phyloP scores from a whole-genome alignment of 92 coral and sea anemone genomes.

The Phenganax stokvisi region DNA sequence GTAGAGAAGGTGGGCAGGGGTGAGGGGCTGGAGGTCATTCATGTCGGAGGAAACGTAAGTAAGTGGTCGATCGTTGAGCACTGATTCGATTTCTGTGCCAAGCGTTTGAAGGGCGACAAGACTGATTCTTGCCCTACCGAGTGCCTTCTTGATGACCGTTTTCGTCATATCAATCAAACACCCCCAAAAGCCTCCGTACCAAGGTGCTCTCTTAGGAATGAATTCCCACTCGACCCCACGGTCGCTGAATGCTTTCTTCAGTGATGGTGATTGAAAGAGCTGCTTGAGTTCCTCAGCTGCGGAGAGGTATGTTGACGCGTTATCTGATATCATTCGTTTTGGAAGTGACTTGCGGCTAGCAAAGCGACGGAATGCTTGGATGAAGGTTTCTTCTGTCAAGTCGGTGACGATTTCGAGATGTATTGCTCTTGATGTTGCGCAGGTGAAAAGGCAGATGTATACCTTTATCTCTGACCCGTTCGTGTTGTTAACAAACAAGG shows the following conservation, averaged over 20 bases:
- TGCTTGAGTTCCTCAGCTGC: background rate
- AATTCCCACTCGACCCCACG: constrained; percentile 33
- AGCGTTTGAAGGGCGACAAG: constrained; percentile 28
- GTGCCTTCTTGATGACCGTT: constrained; percentile 18
- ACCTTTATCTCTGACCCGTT: too few relatives aligned
- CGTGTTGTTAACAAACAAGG: too few relatives aligned
- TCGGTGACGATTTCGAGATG: constrained; percentile 51
- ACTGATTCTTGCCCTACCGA: constrained; percentile 15
- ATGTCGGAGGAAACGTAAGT: constrained; percentile 34
- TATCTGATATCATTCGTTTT: constrained; percentile 26
- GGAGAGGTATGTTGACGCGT: constrained; percentile 37
- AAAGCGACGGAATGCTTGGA: constrained; percentile 49
- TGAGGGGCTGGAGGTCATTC: constrained; percentile 12
- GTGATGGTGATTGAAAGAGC: constrained; percentile 30
- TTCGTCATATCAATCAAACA: constrained; percentile 33
- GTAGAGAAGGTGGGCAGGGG: too few relatives aligned
- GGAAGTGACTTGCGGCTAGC: background rate
- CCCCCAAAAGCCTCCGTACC: constrained; percentile 33
- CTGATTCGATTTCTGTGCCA: constrained; percentile 24
- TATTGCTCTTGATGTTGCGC: constrained; percentile 40
- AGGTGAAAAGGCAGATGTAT: too few relatives aligned
- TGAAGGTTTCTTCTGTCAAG: constrained; percentile 43
- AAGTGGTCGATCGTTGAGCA: constrained; percentile 27
- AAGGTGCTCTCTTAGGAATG: constrained; percentile 17
- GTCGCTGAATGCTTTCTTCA: constrained; percentile 23